Base-by-base conservation (phyloP, 2,888 invertebrate species). In the Aphidius colemani region DNA sequence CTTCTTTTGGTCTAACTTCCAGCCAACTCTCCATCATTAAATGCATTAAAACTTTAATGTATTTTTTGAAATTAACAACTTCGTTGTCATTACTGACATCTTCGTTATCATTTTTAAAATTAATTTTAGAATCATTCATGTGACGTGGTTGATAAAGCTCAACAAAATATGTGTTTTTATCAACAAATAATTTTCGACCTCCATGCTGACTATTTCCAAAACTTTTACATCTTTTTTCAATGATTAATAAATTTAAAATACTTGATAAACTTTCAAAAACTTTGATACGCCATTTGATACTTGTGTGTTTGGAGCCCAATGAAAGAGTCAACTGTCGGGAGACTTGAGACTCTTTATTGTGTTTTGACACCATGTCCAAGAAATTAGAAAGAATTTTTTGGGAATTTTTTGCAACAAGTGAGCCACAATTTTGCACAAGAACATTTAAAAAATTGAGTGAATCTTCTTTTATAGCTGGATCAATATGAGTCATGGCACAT, bases 401-500 rank as follows among this genome's bases (percentile, higher is more conserved):
- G 64, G 89, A 88, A 75, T 90, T 88, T 61, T 85, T 83, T 0
- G 89, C 88, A 3, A 95, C 85, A 55, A 93, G 84, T 7, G 81
- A 77, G 2, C 92, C 90, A 61, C 88, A 86, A 71, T 89, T 86
- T 49, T 86, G 84, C 10, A 94, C 81, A n/a, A 95, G 84, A 50
- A 90, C 85, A 76, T 95, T 95, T 13, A 96, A 83, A 69, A 95
- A 87, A 1, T 89, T 78, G 0, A 96, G 83, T 0, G 95, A 92
- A 80, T 95, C 95, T 77, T 93, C 91, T 77, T 94, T 93, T 67
- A 96, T 89, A 58, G 86, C 85, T 9, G 86, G 86, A 77, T 92
- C 88, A 65, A 96, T 92, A 74, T 96, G 93, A 0, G 95, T 95
- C 93, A 96, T 94, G 0, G 94, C 92, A 84, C 95, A 95, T 60